Conservation (phyloP, 2,888 invertebrate genomes). For the Diploptera punctata region DNA sequence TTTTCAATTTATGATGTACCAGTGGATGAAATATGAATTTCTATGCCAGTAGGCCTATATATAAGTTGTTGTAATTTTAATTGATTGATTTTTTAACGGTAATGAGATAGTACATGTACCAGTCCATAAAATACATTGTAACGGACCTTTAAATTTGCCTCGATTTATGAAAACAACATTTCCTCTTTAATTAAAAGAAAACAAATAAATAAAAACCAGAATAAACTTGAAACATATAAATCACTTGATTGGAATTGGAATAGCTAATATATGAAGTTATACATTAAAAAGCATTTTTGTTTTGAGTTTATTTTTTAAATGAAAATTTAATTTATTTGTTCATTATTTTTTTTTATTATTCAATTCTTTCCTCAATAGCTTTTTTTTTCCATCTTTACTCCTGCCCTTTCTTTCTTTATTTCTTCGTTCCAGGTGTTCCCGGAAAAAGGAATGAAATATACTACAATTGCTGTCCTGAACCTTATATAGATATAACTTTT, state of each 20-base stretch:
- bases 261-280: constrained; percentile 45
- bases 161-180: constrained; percentile 34
- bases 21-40: too few species aligned
- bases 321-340: too few species aligned
- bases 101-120: too few species aligned
- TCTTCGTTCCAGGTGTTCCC: constrained; percentile 76
- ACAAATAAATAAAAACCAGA: constrained; percentile 43
- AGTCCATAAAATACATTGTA: too few species aligned
- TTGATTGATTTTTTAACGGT: too few species aligned
- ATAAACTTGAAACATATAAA: constrained; percentile 44
- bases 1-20: too few species aligned
- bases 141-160: too few species aligned
- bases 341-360: constrained; percentile 41
- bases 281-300: constrained; percentile 43
- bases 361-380: too few species aligned
- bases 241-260: constrained; percentile 45
- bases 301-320: constrained; percentile 43
- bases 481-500: constrained; percentile 97
- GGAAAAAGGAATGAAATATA: constrained; percentile 92
- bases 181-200: constrained; percentile 38
- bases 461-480: constrained; percentile 98
- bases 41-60: too few species aligned
- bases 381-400: constrained; percentile 43
- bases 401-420: constrained; percentile 49
- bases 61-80: too few species aligned